A percentile compares a stretch with the other conserved stretches of the same genome.
These are phyloP conservation scores for Oophaga pumilio DNA, from an alignment of 2,113 vertebrate genomes.

Conservation along the genomic window DNA sequence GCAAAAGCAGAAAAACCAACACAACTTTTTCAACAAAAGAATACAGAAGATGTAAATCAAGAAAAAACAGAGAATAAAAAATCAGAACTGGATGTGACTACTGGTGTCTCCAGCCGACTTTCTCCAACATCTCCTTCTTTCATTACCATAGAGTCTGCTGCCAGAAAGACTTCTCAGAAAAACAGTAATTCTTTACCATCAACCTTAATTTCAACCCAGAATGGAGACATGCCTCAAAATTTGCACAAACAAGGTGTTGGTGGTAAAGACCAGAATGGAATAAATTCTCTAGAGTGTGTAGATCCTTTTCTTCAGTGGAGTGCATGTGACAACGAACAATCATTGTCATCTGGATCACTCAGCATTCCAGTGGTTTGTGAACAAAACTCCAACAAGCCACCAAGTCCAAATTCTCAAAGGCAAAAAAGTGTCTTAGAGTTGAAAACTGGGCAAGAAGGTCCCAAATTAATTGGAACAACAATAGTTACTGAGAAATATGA, in stretches of 20 bases:
- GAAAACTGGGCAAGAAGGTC: conserved; percentile 70
- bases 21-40: conserved; percentile 45
- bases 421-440: conserved; percentile 81
- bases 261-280: conserved; percentile 60
- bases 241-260: background rate
- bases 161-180: conserved; percentile 71
- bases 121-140: conserved; percentile 82
- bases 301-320: background rate
- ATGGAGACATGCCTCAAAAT: conserved; percentile 48
- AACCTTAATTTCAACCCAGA: conserved; percentile 41
- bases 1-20: conserved; percentile 59
- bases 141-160: conserved; percentile 83
- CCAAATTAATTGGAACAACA: conserved; percentile 70
- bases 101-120: conserved; percentile 64
- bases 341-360: conserved; percentile 59
- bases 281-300: conserved; percentile 52
- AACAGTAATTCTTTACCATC: background rate
- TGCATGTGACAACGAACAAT: conserved; percentile 57
- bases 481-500: conserved; percentile 79
- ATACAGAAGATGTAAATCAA: conserved; percentile 30
- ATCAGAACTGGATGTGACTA: conserved; percentile 57
- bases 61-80: conserved; percentile 55
- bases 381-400: conserved; percentile 7
- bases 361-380: conserved; percentile 57
- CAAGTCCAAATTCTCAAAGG: conserved; percentile 58